Percentiles rank a stretch among this genome's conserved stretches.
Conservation (phyloP, 2,113 vertebrate species). For the Ondatra zibethicus region DNA sequence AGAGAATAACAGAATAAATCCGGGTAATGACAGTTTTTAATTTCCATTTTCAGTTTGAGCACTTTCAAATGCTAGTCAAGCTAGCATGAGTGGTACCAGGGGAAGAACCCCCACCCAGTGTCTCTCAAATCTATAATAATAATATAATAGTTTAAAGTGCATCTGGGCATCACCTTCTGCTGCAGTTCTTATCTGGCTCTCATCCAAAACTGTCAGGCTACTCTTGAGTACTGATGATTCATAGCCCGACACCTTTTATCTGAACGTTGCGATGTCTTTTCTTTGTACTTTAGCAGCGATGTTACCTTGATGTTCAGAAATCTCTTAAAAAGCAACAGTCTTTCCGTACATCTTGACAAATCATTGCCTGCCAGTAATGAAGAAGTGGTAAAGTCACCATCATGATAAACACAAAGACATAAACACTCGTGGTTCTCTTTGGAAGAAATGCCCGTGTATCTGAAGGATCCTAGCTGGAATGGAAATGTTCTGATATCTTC, state of each 20-base stretch:
- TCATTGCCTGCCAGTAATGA: constrained; percentile 74
- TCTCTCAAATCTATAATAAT: constrained; percentile 84
- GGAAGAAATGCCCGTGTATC: constrained; percentile 35
- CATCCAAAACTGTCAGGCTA: constrained; percentile 84
- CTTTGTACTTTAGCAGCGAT: constrained; percentile 81
- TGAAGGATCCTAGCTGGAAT: neutral
- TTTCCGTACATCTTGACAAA: constrained; percentile 83
- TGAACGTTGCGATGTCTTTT: constrained; percentile 75
- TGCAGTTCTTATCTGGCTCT: constrained; percentile 83
- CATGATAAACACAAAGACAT: constrained; percentile 66
- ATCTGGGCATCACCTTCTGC: constrained; percentile 83
- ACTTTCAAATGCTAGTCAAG: constrained; percentile 48
- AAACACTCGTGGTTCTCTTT: constrained; percentile 48
- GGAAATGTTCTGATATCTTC: neutral
- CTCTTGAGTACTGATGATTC: constrained; percentile 84
- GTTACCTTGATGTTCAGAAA: constrained; percentile 82
- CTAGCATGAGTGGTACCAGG: constrained; percentile 63
- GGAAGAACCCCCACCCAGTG: constrained; percentile 72
- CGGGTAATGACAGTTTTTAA: neutral
- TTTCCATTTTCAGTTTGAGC: constrained; percentile 60
- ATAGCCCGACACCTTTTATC: constrained; percentile 85
- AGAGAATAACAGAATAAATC: neutral
- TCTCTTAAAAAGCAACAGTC: constrained; percentile 81
- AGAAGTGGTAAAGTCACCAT: constrained; percentile 75
- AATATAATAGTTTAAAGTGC: constrained; percentile 84